Conservation (phyloP, 2,113 vertebrate species). For the Phasianus colchicus region DNA sequence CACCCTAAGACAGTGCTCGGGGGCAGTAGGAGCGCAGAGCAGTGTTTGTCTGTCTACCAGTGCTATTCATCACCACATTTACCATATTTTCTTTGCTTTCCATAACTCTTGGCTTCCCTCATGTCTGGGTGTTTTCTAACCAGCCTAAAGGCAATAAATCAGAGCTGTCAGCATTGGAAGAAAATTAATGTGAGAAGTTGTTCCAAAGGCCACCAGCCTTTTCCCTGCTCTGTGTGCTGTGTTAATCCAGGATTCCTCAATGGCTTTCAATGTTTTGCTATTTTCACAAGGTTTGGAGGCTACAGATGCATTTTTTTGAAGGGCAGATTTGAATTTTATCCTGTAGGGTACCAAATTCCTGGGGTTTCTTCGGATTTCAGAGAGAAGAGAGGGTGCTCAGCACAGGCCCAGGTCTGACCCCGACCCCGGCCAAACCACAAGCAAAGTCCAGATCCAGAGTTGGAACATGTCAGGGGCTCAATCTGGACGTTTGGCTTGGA, state of each 20-base stretch:
- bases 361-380: not conserved
- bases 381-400: not conserved
- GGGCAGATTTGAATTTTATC: not conserved
- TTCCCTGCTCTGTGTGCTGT: not conserved
- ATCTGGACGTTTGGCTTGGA: not conserved
- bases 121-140: conserved; percentile 72
- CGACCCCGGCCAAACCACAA: not conserved
- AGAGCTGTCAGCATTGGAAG: conserved; percentile 68
- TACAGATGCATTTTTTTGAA: not conserved
- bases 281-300: conserved; percentile 32
- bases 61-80: conserved; percentile 51
- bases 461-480: not conserved
- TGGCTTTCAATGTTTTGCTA: conserved; percentile 25
- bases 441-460: not conserved
- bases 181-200: conserved; percentile 77
- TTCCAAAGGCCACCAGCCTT: conserved; percentile 72
- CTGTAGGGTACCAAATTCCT: not conserved
- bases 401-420: not conserved
- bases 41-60: conserved; percentile 17
- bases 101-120: conserved; percentile 69
- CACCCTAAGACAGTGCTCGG: not conserved
- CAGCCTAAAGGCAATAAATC: conserved; percentile 70
- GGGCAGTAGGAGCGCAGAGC: not conserved
- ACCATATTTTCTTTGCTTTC: conserved; percentile 63
- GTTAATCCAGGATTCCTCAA: conserved; percentile 57